A percentile compares a stretch with the other conserved stretches of the same genome.
phyloP scores from a whole-genome alignment of 2,888 invertebrate species.

The Drosophila engyochracea region DNA sequence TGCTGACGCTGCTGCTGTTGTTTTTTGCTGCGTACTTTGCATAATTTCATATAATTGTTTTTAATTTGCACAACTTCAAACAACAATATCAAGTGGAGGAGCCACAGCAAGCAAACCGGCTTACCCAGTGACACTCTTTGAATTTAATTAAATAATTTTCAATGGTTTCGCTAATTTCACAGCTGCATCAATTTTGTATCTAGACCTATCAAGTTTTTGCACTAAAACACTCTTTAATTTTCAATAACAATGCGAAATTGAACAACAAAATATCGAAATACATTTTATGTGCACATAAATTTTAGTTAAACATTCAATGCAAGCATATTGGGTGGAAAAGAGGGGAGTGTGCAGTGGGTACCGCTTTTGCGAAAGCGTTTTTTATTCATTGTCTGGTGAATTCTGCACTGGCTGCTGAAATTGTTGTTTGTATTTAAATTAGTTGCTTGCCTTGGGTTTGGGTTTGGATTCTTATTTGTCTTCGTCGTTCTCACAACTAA shows the following conservation, averaged over 20 bases:
- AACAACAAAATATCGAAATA: constrained; percentile 51
- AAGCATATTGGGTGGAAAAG: neutral
- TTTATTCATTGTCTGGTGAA: constrained; percentile 63
- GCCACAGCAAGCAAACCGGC: constrained; percentile 25
- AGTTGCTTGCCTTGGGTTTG: constrained; percentile 69
- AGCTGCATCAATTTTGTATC: constrained; percentile 21
- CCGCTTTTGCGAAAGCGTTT: constrained; percentile 52
- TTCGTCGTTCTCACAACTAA: constrained; percentile 64
- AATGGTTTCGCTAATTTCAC: constrained; percentile 48
- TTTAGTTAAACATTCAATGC: constrained; percentile 55
- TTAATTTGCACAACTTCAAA: constrained; percentile 71
- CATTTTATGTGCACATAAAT: constrained; percentile 64
- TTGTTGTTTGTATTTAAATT: constrained; percentile 75
- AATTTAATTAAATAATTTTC: constrained; percentile 61
- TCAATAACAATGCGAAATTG: constrained; percentile 65
- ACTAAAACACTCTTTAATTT: constrained; percentile 24
- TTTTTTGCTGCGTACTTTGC: constrained; percentile 66
- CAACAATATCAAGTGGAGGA: constrained; percentile 61
- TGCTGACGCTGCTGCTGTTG: constrained; percentile 27
- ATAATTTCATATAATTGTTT: constrained; percentile 75
- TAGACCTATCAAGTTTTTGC: neutral
- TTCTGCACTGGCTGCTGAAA: constrained; percentile 49
- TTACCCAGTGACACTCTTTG: constrained; percentile 57
- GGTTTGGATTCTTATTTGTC: constrained; percentile 45
- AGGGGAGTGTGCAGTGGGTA: neutral